Base-by-base conservation (phyloP, 30 jellyfish, hydroid and myxozoan genomes). In the Euphysa ruthae region DNA sequence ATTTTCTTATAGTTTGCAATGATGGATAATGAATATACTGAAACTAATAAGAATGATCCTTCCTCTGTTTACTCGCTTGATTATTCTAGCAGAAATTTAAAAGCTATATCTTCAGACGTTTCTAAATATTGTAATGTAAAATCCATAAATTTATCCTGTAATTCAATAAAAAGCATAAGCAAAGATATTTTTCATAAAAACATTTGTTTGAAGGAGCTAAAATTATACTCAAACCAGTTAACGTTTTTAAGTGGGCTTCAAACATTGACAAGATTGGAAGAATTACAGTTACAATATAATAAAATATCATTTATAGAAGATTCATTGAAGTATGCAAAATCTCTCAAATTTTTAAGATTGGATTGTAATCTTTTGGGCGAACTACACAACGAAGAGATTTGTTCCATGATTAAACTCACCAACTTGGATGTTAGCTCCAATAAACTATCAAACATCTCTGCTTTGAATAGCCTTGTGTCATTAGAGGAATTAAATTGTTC, bases 111-210 rank as follows among this genome's bases (percentile, higher is more conserved):
- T 7, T 24, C 22, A 24, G 43, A 34, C 8, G 15, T 68, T 4
- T 10, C 27, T 28, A 16, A 25, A 42, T 52, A 42, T 24, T n/a
- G 23, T 43, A 18, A 43, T 32, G 44, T 30, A 18, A 38, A 68
- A 30, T 68, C 80, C 26, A 20, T 68, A 6, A 49, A 68, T 31
- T 68, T 68, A 58, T 68, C 80, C 22, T 68, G 80, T 49, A 68
- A 68, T 52, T 2, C 25, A 22, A 68, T 68, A 2, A 23, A 68
- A n/a, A 43, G 51, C 30, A 68, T 68, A 21, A 21, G 32, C 27
- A 35, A 50, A 2, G 35, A 42, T 21, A 38, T 24, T 0, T 68
- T 68, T 68, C 15, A 19, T 7, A 51, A 54, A 0, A 14, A 24
- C 19, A 5, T 54, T 12, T 33, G 34, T 1, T 31, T 68, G 0